A percentile compares a stretch with the other conserved stretches of the same genome.
These are phyloP conservation scores for Sebastes goodei DNA, from an alignment of 2,797 vertebrate species.

Conservation along the genomic window DNA sequence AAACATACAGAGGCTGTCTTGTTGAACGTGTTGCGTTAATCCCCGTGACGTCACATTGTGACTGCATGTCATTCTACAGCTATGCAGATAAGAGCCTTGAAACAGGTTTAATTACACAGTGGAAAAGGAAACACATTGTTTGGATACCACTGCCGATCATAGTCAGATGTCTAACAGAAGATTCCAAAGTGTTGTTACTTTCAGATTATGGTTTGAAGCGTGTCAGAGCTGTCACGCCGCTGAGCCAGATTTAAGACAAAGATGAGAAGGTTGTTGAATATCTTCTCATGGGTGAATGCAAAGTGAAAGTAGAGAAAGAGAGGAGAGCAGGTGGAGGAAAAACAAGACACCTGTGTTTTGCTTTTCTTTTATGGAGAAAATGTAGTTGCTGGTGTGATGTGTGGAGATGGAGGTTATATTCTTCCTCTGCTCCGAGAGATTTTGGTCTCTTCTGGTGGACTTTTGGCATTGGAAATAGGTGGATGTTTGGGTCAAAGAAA, in stretches of 20 bases:
- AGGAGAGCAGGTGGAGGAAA: not conserved
- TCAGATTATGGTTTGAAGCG: slow-evolving; percentile 14
- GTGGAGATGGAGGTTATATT: not conserved
- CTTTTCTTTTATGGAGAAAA: not conserved
- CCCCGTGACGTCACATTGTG: slow-evolving; percentile 5
- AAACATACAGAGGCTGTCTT: not conserved
- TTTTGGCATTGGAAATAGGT: slow-evolving; percentile 11
- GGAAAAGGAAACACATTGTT: slow-evolving; percentile 57
- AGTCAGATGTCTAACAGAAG: slow-evolving; percentile 40
- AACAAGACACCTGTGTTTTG: not conserved
- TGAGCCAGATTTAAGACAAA: not conserved
- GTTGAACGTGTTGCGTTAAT: slow-evolving; percentile 2
- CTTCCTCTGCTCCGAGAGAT: not conserved
- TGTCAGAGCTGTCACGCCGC: slow-evolving; percentile 30
- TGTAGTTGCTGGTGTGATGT: not conserved
- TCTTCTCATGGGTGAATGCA: not conserved
- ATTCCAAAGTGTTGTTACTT: slow-evolving; percentile 47
- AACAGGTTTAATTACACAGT: slow-evolving; percentile 41
- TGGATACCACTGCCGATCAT: slow-evolving; percentile 49
- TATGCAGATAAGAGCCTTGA: slow-evolving; percentile 46
- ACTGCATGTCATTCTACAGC: slow-evolving; percentile 33
- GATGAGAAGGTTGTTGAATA: not conserved
- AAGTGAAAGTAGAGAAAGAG: slow-evolving; percentile 40
- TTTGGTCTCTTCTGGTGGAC: not conserved
- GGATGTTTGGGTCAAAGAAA: slow-evolving; percentile 30